Evolutionary conservation across 2,888 invertebrate genomes (phyloP).

Genomic region (Nephrotoma guestfalica): DNA sequence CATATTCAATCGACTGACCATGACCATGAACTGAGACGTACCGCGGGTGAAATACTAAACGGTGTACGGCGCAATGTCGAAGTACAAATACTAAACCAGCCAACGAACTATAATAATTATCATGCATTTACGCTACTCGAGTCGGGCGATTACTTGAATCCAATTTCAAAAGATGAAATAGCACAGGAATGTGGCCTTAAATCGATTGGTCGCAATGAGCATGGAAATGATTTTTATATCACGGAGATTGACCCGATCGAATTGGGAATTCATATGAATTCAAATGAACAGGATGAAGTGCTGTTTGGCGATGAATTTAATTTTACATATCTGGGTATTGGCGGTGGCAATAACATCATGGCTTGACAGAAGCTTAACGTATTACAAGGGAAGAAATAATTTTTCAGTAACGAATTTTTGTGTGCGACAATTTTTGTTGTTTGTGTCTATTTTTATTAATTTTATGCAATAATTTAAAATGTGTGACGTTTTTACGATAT

Average conservation of each 20-base stretch:
- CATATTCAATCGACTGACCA: conserved; percentile 18
- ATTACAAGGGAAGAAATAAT: conserved; percentile 1
- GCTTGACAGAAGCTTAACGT: conserved; percentile 23
- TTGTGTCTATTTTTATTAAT: neutral
- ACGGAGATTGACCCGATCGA: conserved; percentile 33
- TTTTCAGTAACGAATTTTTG: neutral
- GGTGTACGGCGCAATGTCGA: conserved; percentile 43
- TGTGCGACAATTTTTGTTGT: neutral
- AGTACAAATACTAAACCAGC: conserved; percentile 37
- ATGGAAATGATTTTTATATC: conserved; percentile 22
- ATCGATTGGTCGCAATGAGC: conserved; percentile 25
- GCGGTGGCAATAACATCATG: conserved; percentile 28
- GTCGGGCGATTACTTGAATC: conserved; percentile 44
- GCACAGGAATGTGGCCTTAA: conserved; percentile 62
- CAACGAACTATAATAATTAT: conserved; percentile 15
- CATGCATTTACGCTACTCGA: conserved; percentile 28
- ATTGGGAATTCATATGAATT: conserved; percentile 29
- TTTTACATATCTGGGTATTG: conserved; percentile 31
- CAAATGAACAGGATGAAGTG: conserved; percentile 26
- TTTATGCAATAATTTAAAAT: neutral
- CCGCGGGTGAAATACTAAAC: conserved; percentile 43
- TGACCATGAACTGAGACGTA: conserved; percentile 35
- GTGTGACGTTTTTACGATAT: neutral
- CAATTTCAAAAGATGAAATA: conserved; percentile 63
- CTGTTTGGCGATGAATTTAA: conserved; percentile 33